Evolutionary conservation across 2,113 vertebrate species (phyloP).

Genomic region (Acanthochromis polyacanthus): DNA sequence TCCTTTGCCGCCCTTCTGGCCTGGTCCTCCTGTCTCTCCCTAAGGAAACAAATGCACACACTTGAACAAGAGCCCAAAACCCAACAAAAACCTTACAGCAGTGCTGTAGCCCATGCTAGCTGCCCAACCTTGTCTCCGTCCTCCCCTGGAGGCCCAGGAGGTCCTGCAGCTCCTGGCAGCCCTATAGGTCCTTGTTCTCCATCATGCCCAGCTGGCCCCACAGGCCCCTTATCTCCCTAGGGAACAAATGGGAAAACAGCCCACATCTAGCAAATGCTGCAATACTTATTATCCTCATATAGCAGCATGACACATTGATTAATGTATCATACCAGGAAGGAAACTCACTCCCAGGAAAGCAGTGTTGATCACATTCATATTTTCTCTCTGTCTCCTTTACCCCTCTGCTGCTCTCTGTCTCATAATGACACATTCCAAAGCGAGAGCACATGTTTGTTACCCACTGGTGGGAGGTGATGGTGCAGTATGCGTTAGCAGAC

Average conservation of each 20-base stretch:
- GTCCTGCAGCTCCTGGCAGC: conserved; percentile 85
- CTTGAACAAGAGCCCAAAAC: neutral
- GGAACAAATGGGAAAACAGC: conserved; percentile 45
- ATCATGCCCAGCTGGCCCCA: conserved; percentile 88
- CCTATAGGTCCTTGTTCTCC: conserved; percentile 88
- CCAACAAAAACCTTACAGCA: neutral
- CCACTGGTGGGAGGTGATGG: conserved; percentile 44
- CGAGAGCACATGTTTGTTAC: conserved; percentile 51
- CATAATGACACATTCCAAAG: conserved; percentile 48
- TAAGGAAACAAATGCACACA: conserved; percentile 63
- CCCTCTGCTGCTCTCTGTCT: conserved; percentile 27
- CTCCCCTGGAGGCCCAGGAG: conserved; percentile 88
- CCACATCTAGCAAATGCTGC: conserved; percentile 34
- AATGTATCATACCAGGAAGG: conserved; percentile 23
- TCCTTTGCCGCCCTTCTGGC: conserved; percentile 94
- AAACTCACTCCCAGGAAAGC: conserved; percentile 17
- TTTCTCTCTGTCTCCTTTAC: conserved; percentile 35
- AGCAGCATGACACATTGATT: conserved; percentile 45
- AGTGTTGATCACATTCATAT: conserved; percentile 21
- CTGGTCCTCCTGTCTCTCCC: conserved; percentile 90
- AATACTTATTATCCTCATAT: conserved; percentile 40
- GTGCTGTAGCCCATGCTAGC: neutral
- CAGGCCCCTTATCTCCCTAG: conserved; percentile 91
- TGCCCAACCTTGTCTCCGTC: conserved; percentile 92
- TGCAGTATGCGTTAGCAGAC: conserved; percentile 22